phyloP scores from a whole-genome alignment of 1,140 invertebrate genomes.

The Phymastichus coffea region DNA sequence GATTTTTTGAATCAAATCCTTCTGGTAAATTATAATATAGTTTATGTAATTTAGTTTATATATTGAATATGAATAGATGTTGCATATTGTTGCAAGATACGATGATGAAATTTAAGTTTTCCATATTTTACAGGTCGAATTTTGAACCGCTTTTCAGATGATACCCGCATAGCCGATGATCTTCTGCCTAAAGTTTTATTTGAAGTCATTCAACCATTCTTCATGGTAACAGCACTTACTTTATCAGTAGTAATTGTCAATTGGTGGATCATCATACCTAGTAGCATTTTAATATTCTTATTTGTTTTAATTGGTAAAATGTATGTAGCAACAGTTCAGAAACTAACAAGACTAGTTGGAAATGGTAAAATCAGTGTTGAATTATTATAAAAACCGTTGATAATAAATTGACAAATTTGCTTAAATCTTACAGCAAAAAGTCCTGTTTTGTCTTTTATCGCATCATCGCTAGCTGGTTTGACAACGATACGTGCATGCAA shows the following conservation, averaged over 20 bases:
- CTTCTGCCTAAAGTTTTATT: conserved; percentile 72
- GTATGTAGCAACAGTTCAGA: conserved; percentile 76
- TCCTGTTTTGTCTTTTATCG: conserved; percentile 77
- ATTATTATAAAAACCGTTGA: background rate
- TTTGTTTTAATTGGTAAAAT: conserved; percentile 70
- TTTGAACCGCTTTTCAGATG: conserved; percentile 84
- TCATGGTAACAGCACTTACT: conserved; percentile 63
- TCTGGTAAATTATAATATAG: conserved; percentile 56
- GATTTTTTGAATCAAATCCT: conserved; percentile 71
- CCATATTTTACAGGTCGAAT: conserved; percentile 72
- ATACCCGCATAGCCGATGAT: conserved; percentile 83
- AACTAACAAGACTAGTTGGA: conserved; percentile 79
- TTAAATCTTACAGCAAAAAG: conserved; percentile 59
- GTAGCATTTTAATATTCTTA: conserved; percentile 60
- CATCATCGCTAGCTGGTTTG: conserved; percentile 75
- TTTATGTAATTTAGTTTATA: background rate
- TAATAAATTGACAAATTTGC: background rate
- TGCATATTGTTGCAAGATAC: background rate
- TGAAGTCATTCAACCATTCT: conserved; percentile 65
- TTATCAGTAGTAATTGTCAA: conserved; percentile 73
- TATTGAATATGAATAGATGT: background rate
- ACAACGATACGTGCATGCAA: conserved; percentile 74
- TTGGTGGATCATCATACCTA: conserved; percentile 72
- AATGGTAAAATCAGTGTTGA: conserved; percentile 67
- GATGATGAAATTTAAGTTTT: too few species aligned